Evolutionary conservation across 2,797 vertebrate species (phyloP).

Genomic region (Graptemys geographica): DNA sequence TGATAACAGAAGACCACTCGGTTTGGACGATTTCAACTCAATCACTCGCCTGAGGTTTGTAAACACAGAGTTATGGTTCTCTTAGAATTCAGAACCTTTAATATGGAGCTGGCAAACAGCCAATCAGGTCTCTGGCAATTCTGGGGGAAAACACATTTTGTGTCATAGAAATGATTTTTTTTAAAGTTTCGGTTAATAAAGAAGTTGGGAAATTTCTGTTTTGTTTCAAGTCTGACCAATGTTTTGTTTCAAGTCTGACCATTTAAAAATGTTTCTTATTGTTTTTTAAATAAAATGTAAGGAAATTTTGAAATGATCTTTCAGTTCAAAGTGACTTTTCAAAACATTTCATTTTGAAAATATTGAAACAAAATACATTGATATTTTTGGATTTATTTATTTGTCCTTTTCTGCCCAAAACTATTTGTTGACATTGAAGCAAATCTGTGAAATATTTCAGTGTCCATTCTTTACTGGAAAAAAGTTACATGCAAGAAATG

Average conservation of each 20-base stretch:
- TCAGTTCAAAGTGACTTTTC: neutral
- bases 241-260: neutral
- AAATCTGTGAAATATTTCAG: neutral
- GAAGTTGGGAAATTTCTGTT: neutral
- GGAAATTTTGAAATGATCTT: neutral
- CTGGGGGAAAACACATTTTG: neutral
- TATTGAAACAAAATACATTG: neutral
- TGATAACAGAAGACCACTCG: neutral
- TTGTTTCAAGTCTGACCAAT: neutral
- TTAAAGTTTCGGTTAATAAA: neutral
- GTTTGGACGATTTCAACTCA: neutral
- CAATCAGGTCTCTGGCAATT: neutral
- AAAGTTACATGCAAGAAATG: neutral
- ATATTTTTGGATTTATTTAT: neutral
- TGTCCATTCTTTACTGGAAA: neutral
- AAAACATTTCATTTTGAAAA: neutral
- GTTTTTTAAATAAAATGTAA: neutral
- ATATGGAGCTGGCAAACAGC: neutral
- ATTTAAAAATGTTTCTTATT: neutral
- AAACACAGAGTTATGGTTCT: neutral
- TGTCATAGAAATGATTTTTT: neutral
- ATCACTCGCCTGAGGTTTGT: neutral
- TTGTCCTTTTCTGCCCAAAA: neutral
- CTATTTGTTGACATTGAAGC: neutral
- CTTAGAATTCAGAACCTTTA: neutral